phyloP scores from a whole-genome alignment of 2,113 vertebrate genomes.

The Eidolon helvum region DNA sequence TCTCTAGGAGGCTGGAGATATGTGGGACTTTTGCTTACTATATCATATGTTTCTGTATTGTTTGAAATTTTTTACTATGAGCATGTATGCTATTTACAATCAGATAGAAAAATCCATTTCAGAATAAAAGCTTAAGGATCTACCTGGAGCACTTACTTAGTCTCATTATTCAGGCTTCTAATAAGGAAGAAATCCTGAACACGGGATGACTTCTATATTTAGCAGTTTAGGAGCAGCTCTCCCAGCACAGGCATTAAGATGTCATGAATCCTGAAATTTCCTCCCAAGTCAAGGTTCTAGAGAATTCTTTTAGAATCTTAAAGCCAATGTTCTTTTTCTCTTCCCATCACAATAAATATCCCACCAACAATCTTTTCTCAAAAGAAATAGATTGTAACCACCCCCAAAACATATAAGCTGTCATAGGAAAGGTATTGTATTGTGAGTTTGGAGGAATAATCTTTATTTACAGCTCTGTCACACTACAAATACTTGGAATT shows the following conservation, averaged over 20 bases:
- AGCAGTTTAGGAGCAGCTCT: not conserved
- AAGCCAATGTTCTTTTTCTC: not conserved
- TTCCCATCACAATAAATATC: not conserved
- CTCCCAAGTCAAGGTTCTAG: not conserved
- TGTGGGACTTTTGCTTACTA: not conserved
- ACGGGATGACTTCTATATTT: not conserved
- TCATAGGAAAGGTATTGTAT: not conserved
- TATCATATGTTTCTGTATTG: not conserved
- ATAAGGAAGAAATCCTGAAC: not conserved
- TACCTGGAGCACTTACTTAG: not conserved
- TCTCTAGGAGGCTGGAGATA: not conserved
- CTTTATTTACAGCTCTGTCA: not conserved
- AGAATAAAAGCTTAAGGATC: not conserved
- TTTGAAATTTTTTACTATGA: conserved; percentile 25
- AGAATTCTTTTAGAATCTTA: conserved; percentile 34
- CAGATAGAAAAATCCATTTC: not conserved
- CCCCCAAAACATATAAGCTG: not conserved
- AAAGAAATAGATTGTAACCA: conserved; percentile 34
- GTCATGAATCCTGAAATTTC: not conserved
- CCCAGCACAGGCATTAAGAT: not conserved
- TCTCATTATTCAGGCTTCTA: not conserved
- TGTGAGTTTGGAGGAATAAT: not conserved
- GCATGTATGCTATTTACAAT: not conserved
- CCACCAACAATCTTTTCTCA: not conserved
- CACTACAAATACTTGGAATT: not conserved